phyloP scores from a whole-genome alignment of 2,797 vertebrate genomes.

The Tamandua tetradactyla region DNA sequence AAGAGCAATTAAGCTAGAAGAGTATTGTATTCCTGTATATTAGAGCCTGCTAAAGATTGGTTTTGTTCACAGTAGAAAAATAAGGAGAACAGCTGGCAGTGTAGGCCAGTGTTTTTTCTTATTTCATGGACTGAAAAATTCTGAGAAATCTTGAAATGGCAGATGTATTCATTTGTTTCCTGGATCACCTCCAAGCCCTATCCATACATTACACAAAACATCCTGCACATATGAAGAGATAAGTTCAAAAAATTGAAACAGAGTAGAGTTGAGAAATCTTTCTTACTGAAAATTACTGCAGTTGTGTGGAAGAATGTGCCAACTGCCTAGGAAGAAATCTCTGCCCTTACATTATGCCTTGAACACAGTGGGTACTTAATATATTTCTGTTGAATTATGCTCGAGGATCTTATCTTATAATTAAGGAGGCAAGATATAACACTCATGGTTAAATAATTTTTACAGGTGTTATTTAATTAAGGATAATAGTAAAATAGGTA shows the following conservation, averaged over 20 bases:
- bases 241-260: not conserved
- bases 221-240: not conserved
- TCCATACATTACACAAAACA: not conserved
- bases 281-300: slow-evolving; percentile 11
- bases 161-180: slow-evolving; percentile 4
- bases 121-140: not conserved
- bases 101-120: not conserved
- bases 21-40: not conserved
- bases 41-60: not conserved
- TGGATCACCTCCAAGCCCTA: not conserved
- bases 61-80: slow-evolving; percentile 8
- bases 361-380: slow-evolving; percentile 48
- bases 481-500: slow-evolving; percentile 62
- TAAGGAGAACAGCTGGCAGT: not conserved
- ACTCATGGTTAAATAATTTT: slow-evolving; percentile 68
- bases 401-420: slow-evolving; percentile 57
- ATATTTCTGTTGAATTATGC: slow-evolving; percentile 69
- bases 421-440: slow-evolving; percentile 55
- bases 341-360: slow-evolving; percentile 32
- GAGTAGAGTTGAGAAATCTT: not conserved
- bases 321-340: slow-evolving; percentile 14
- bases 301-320: not conserved
- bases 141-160: not conserved
- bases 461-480: slow-evolving; percentile 76
- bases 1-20: not conserved